Evolutionary conservation across 2,797 vertebrate genomes (phyloP).

Genomic region (Anguilla pacifica): DNA sequence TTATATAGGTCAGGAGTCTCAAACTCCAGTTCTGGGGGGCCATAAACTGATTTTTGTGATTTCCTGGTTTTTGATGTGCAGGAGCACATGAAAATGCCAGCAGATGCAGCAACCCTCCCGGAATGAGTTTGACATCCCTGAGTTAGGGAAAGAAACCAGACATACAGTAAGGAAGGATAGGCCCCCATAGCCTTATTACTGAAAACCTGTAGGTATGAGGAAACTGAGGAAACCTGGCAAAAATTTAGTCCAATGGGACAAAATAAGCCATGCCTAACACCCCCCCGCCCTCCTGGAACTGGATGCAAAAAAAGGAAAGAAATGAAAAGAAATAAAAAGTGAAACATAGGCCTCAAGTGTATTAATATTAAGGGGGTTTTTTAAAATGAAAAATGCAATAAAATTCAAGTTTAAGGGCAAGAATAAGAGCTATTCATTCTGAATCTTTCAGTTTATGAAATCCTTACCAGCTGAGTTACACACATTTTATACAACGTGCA

Average conservation of each 20-base stretch:
- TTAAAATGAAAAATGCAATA: background rate
- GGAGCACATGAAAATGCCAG: no score
- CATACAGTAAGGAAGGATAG: no score
- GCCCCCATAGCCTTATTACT: background rate
- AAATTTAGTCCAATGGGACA: background rate
- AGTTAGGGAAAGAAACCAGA: no score
- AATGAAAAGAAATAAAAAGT: background rate
- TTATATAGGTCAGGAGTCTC: no score
- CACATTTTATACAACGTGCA: background rate
- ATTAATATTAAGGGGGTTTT: background rate
- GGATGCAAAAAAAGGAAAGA: conserved; percentile 57
- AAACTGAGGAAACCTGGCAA: no score
- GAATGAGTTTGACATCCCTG: no score
- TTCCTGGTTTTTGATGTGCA: no score
- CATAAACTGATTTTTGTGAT: no score
- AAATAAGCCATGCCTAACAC: background rate
- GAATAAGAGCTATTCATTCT: no score
- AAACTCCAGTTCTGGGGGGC: no score
- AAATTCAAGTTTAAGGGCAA: background rate
- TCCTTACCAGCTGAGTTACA: background rate
- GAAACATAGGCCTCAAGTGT: background rate
- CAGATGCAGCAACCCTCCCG: no score
- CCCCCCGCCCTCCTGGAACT: no score
- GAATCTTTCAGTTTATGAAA: background rate
- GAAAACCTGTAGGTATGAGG: background rate